Base-by-base conservation (phyloP, 2,888 invertebrate genomes). In the Cheilosia grossa region DNA sequence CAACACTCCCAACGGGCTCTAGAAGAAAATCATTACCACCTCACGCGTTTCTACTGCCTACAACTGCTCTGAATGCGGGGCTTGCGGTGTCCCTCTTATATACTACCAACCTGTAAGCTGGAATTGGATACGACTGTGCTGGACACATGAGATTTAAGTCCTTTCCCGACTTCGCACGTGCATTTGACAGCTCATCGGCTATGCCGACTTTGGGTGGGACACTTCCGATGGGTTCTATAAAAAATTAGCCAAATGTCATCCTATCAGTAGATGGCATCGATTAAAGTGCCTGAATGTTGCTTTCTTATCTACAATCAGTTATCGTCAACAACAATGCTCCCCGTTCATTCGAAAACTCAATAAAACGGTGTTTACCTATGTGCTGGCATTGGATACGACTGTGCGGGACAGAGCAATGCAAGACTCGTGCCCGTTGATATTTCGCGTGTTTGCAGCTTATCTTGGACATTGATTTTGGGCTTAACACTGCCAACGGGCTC, bases 121-220 rank as follows among this genome's bases (percentile, higher is more conserved):
- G 96, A 90, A 95, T 94, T 78, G 96, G 96, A 92, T 94, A 96
- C 47, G 95, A 95, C 91, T 96, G 96, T 10, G 95, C 95, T 66
- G 95, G 95, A 91, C 96, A 96, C 89, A 95, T 93, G 72, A 96
- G 91, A 59, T 95, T 94, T 87, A 95, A 92, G 90, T 93, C 94
- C 51, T 88, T 83, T 7, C 87, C 88, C 42, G 88, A 80, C 83
- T 88, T 87, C 0, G 87, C 89, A 0, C 90, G 89, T 19, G 90
- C 89, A 88, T 90, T 89, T 59, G 89, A 89, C 24, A 91, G 87
- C 79, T 91, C 90, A 69, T 91, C 91, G 87, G 93, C 92, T 88
- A 94, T 93, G 86, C 94, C 93, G 88, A 95, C 94, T 92, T 94
- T 94, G 66, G 94, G 94, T 75, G 93, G 93, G 49, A 94, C 93